A percentile compares a stretch with the other conserved stretches of the same genome.
Evolutionary conservation across 1,140 invertebrate genomes (phyloP).

Genomic region (Mizuhopecten yessoensis): DNA sequence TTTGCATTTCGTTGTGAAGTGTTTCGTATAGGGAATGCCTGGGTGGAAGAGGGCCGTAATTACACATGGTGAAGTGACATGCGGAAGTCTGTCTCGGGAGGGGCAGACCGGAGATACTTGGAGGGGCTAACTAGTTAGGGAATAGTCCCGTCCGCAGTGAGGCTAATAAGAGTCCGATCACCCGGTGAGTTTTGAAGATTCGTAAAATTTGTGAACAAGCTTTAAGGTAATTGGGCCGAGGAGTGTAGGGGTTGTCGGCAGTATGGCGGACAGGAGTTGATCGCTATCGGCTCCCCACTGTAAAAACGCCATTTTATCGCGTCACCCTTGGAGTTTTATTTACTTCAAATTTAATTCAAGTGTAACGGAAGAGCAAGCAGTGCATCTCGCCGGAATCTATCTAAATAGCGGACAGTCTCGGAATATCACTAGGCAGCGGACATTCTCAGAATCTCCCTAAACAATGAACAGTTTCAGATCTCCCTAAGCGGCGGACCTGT

Average conservation of each 20-base stretch:
- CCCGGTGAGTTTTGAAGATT: constrained; percentile 58
- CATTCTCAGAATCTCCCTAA: too few species aligned
- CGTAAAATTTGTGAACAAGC: constrained; percentile 65
- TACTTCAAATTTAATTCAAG: constrained; percentile 39
- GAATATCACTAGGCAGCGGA: too few species aligned
- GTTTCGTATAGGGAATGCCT: neutral
- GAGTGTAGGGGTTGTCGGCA: constrained; percentile 56
- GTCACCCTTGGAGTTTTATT: constrained; percentile 17
- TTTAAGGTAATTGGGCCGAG: constrained; percentile 62
- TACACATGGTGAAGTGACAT: neutral
- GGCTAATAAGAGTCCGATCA: constrained; percentile 57
- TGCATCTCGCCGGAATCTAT: neutral
- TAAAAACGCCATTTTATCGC: constrained; percentile 38
- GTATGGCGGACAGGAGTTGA: constrained; percentile 48
- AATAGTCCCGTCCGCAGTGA: constrained; percentile 29
- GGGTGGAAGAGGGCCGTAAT: neutral
- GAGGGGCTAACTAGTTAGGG: constrained; percentile 43
- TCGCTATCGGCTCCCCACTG: constrained; percentile 51
- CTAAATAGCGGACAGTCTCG: neutral
- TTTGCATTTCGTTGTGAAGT: neutral
- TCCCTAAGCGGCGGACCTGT: too few species aligned
- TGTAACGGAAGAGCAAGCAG: constrained; percentile 37
- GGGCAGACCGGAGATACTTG: constrained; percentile 51
- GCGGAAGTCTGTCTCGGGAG: constrained; percentile 63
- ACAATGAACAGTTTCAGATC: too few species aligned